Evolutionary conservation across 1,140 invertebrate genomes (phyloP).

Genomic region (Gerris buenoi): DNA sequence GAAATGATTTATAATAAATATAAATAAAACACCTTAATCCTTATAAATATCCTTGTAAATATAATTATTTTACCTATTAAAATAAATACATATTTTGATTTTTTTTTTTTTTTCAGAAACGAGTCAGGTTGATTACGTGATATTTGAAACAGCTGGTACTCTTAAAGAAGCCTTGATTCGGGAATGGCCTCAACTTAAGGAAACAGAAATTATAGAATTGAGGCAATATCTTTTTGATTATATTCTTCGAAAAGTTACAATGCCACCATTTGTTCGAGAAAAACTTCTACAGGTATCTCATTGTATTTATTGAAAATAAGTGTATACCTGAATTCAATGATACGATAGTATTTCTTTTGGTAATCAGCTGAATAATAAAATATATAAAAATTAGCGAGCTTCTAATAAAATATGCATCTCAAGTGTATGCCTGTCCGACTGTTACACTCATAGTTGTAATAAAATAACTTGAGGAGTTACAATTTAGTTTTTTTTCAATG

Average conservation of each 20-base stretch:
- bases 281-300: constrained; percentile 54
- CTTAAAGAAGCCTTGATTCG: constrained; percentile 65
- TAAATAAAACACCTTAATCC: not conserved
- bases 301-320: too few species aligned
- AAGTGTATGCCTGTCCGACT: too few species aligned
- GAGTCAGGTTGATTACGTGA: constrained; percentile 59
- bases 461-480: too few species aligned
- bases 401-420: too few species aligned
- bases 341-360: too few species aligned
- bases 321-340: too few species aligned
- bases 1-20: not conserved
- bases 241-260: constrained; percentile 46
- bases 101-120: constrained; percentile 38
- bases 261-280: constrained; percentile 44
- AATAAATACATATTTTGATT: not conserved
- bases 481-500: too few species aligned
- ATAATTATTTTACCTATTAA: not conserved
- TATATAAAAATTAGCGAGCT: too few species aligned
- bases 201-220: constrained; percentile 51
- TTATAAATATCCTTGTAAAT: not conserved
- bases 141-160: constrained; percentile 74
- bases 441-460: too few species aligned
- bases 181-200: constrained; percentile 57
- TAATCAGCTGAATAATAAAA: too few species aligned
- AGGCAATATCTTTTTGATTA: constrained; percentile 64